Conservation (phyloP, 2,797 vertebrate genomes). For the Neosalanx taihuensis region DNA sequence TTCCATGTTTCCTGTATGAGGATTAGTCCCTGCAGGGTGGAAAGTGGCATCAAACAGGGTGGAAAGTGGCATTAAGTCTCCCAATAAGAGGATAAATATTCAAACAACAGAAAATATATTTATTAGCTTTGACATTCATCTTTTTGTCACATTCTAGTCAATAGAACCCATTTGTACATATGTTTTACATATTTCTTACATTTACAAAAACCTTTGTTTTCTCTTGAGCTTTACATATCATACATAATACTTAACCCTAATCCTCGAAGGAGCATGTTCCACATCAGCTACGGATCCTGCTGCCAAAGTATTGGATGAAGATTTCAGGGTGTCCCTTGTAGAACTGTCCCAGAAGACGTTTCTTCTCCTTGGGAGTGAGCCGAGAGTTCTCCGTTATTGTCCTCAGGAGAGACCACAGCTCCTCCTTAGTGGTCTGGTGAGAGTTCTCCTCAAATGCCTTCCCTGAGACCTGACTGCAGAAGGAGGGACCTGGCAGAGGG, state of each 20-base stretch:
- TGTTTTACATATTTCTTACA: constrained; percentile 32
- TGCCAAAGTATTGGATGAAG: constrained; percentile 93
- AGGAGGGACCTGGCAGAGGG: constrained; percentile 74
- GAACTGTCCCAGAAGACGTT: constrained; percentile 86
- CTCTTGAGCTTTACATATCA: constrained; percentile 27
- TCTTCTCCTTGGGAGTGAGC: constrained; percentile 87
- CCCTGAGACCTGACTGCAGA: constrained; percentile 78
- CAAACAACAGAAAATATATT: constrained; percentile 39
- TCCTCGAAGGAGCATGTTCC: constrained; percentile 48
- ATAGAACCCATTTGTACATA: constrained; percentile 25
- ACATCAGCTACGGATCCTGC: constrained; percentile 73
- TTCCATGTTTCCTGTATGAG: constrained; percentile 24
- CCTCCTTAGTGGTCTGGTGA: constrained; percentile 85
- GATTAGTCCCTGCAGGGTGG: constrained; percentile 40
- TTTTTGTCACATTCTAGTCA: constrained; percentile 24
- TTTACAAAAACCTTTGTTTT: constrained; percentile 42
- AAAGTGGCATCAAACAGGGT: no score
- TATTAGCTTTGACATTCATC: constrained; percentile 27
- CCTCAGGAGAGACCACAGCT: constrained; percentile 82
- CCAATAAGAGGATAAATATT: constrained; percentile 13
- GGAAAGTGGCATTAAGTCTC: constrained; percentile 27
- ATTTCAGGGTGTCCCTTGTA: constrained; percentile 89
- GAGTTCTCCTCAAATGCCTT: constrained; percentile 71
- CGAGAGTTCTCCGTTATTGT: constrained; percentile 86
- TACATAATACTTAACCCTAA: constrained; percentile 33